phyloP scores from a whole-genome alignment of 2,113 vertebrate species.

The Grus americana region DNA sequence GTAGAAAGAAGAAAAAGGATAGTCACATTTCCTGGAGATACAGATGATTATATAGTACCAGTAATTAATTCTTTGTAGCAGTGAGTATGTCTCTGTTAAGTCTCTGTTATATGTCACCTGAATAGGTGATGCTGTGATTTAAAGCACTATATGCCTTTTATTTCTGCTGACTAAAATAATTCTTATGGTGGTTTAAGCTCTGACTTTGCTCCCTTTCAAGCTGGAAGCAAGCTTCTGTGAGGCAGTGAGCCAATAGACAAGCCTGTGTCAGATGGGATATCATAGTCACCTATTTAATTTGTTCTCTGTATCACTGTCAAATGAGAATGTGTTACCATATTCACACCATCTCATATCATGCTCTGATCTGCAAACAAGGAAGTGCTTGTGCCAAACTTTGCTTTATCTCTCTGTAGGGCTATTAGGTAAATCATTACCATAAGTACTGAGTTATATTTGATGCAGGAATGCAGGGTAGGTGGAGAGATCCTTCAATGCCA shows the following conservation, averaged over 20 bases:
- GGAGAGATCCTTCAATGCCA: not conserved
- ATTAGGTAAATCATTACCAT: not conserved
- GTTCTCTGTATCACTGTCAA: not conserved
- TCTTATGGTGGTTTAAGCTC: not conserved
- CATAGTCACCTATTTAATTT: not conserved
- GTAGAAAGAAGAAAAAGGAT: not conserved
- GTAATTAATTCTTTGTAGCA: not conserved
- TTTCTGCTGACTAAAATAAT: not conserved
- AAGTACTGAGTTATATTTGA: not conserved
- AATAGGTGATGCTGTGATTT: not conserved
- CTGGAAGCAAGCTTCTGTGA: not conserved
- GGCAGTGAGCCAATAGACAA: rapidly evolving
- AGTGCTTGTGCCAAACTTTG: not conserved
- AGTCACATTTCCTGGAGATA: not conserved
- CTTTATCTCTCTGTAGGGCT: not conserved
- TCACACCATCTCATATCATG: not conserved
- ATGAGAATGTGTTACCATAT: not conserved
- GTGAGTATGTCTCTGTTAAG: conserved; percentile 5
- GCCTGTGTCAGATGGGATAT: not conserved
- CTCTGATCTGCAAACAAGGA: not conserved
- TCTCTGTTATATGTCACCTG: not conserved
- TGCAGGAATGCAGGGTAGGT: not conserved
- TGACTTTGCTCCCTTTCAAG: not conserved
- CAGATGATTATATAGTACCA: not conserved
- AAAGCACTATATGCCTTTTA: not conserved